Evolutionary conservation across 2,888 invertebrate species (phyloP).

Genomic region (Drosophila merina): DNA sequence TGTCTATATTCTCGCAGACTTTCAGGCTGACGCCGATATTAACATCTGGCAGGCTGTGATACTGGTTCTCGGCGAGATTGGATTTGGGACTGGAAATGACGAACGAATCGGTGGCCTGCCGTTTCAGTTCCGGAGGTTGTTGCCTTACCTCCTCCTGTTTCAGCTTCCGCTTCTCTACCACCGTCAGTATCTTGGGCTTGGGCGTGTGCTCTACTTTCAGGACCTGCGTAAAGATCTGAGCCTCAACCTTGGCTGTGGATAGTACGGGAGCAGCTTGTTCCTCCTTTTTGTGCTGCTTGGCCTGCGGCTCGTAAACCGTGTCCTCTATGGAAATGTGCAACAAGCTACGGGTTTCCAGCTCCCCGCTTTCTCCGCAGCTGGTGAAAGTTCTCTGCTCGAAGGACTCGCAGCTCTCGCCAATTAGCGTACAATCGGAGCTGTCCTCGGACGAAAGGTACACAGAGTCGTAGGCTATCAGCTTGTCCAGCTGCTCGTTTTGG

Average conservation of each 20-base stretch:
- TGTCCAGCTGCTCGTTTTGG: slow-evolving; percentile 68
- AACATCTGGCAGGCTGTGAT: slow-evolving; percentile 89
- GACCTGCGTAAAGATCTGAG: slow-evolving; percentile 74
- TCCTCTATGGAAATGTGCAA: slow-evolving; percentile 83
- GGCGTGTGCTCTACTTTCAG: slow-evolving; percentile 74
- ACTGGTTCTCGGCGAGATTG: slow-evolving; percentile 87
- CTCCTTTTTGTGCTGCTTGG: slow-evolving; percentile 58
- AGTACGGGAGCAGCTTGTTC: slow-evolving; percentile 13
- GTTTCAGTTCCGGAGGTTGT: slow-evolving; percentile 57
- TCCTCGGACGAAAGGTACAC: slow-evolving; percentile 84
- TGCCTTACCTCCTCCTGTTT: slow-evolving; percentile 60
- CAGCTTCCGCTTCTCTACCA: slow-evolving; percentile 83
- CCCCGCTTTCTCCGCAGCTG: slow-evolving; percentile 52
- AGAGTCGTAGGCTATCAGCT: slow-evolving; percentile 83
- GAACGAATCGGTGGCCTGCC: slow-evolving; percentile 67
- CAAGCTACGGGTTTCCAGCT: slow-evolving; percentile 69
- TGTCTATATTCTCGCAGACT: slow-evolving; percentile 89
- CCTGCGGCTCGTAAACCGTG: slow-evolving; percentile 76
- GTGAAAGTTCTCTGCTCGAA: slow-evolving; percentile 59
- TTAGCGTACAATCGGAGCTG: slow-evolving; percentile 81
- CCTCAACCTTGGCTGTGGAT: slow-evolving; percentile 47
- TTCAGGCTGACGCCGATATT: slow-evolving; percentile 88
- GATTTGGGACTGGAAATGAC: slow-evolving; percentile 55
- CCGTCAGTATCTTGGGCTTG: slow-evolving; percentile 86
- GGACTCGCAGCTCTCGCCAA: slow-evolving; percentile 72